Evolutionary conservation across 2,888 invertebrate genomes (phyloP).

Genomic region (Trilocha varians): DNA sequence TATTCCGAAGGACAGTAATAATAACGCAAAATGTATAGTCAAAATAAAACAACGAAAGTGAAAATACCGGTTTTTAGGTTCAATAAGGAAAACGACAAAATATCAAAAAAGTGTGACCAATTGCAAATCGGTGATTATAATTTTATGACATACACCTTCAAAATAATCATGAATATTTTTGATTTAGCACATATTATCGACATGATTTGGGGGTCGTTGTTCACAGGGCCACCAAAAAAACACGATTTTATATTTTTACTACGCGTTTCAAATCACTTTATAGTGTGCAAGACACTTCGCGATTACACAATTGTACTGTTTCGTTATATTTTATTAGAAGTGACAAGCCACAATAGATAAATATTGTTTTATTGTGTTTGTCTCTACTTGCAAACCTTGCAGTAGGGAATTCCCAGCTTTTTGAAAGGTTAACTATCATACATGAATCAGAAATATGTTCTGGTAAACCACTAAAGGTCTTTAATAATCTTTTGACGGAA

Average conservation of each 20-base stretch:
- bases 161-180: background rate
- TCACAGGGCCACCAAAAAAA: background rate
- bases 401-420: background rate
- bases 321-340: background rate
- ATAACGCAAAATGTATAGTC: no score
- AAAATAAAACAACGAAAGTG: no score
- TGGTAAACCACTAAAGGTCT: background rate
- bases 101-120: no score
- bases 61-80: no score
- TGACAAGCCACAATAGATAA: background rate
- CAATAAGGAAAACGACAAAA: no score
- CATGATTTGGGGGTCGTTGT: background rate
- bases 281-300: no score
- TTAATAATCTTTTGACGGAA: background rate
- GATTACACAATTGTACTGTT: no score
- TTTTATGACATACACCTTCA: no score
- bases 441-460: background rate
- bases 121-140: no score
- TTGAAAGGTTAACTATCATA: background rate
- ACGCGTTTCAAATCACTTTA: no score
- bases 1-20: no score
- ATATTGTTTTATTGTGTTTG: background rate
- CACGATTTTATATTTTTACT: no score
- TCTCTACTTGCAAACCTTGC: background rate
- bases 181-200: background rate